Conservation (phyloP, 2,888 invertebrate genomes). For the Tachina lurida region DNA sequence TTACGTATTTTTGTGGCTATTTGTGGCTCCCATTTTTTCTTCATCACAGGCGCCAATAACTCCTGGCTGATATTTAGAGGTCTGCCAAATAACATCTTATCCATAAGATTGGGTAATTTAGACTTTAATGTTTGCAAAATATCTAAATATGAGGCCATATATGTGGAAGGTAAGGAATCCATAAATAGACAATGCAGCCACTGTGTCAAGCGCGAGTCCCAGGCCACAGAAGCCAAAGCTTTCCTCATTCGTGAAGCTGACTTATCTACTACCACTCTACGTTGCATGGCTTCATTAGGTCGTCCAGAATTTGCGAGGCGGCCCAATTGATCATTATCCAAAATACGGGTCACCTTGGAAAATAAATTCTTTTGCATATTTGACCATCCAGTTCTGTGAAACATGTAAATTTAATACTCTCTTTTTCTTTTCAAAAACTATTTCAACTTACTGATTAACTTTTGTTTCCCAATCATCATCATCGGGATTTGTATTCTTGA, state of each 20-base stretch:
- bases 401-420: not conserved
- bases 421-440: not conserved
- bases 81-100: conserved; percentile 87
- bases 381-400: conserved; percentile 86
- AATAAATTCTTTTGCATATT: conserved; percentile 87
- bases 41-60: conserved; percentile 85
- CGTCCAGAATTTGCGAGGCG: conserved; percentile 86
- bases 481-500: conserved; percentile 84
- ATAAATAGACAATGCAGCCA: conserved; percentile 90
- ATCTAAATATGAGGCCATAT: conserved; percentile 89
- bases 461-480: conserved; percentile 88
- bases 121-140: conserved; percentile 88
- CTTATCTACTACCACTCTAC: conserved; percentile 88
- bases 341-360: conserved; percentile 86
- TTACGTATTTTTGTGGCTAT: conserved; percentile 87
- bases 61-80: conserved; percentile 85
- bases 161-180: conserved; percentile 86
- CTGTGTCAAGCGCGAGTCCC: conserved; percentile 89
- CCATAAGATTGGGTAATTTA: conserved; percentile 88
- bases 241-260: conserved; percentile 87
- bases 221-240: conserved; percentile 87
- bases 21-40: conserved; percentile 89
- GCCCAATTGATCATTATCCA: conserved; percentile 87
- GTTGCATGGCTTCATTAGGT: conserved; percentile 87
- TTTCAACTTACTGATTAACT: conserved; percentile 85